Base-by-base conservation (phyloP, 2,113 vertebrate species). In the Steatornis caripensis region DNA sequence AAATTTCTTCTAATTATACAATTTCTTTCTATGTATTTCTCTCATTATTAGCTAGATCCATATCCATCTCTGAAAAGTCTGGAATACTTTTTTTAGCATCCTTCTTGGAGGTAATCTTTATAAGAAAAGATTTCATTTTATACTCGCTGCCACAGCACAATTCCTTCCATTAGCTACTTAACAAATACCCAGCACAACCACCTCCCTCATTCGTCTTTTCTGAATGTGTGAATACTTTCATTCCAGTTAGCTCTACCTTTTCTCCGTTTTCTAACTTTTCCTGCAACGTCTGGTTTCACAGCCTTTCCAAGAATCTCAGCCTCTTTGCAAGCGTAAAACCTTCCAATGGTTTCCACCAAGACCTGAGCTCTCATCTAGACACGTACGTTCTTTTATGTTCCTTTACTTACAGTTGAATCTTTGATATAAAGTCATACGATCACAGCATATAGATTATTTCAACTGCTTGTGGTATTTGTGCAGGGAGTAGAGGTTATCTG, bases 331-430 rank as follows among this genome's bases (percentile, higher is more conserved):
- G n/a, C 19, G 36, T 16, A 53, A 84, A 55, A 55, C 4, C 24
- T 43, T 61, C 36, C 23, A 45, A 8, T 48, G 22, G 9, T 76
- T 89, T 55, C 41, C 53, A 92, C 36, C 21, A 72, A 5, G 2
- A n/a, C 43, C n/a, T 27, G 26, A 81, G 45, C 24, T 80, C 30
- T 22, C 15, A 61, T 45, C 10, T 5, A 32, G 22, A 83, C n/a
- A 70, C 6, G 3, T 21, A 30, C 1, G 0, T n/a, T 57, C 22
- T 43, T 48, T 6, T 55, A 15, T n/a, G 14, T 46, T 80, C 9
- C 29, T 54, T 72, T 60, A 76, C 8, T 46, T 3, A 0, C 12
- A 72, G 34, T 3, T 60, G 36, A 79, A 41, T 24, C 6, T 60
- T 75, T 86, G 20, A 32, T 55, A 30, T 8, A 64, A 39, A 88